Conservation (phyloP, 37 sponge, comb jelly and placozoan species). For the Eunapius fragilis region DNA sequence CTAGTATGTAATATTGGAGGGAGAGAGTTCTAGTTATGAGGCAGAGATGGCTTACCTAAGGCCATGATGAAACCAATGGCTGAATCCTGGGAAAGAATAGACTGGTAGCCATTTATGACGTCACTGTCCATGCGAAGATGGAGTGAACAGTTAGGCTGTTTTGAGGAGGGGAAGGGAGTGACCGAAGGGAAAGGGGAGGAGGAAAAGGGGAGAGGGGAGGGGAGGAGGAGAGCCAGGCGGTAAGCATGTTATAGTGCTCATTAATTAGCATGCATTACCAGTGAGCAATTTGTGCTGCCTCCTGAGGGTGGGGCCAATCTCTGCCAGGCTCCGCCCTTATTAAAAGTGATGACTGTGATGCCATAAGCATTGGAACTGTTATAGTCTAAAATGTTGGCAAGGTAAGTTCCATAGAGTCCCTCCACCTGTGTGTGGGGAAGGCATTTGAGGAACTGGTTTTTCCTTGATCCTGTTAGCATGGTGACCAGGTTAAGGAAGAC, state of each 20-base stretch:
- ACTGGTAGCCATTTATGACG: slow-evolving; percentile 23
- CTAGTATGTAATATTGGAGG: too few species aligned
- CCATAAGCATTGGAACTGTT: slow-evolving; percentile 6
- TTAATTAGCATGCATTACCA: neutral
- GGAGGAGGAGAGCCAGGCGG: too few species aligned
- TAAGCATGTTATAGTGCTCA: too few species aligned
- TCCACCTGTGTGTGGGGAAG: slow-evolving; percentile 40
- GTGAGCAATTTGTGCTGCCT: slow-evolving; percentile 4
- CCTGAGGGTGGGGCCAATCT: slow-evolving; percentile 62
- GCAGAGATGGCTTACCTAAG: slow-evolving; percentile 50
- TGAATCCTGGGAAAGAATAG: slow-evolving; percentile 75
- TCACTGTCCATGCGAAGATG: slow-evolving; percentile 74
- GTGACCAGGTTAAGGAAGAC: too few species aligned
- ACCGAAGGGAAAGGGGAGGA: neutral
- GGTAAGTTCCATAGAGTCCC: slow-evolving; percentile 76
- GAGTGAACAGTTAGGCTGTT: slow-evolving; percentile 76
- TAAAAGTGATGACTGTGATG: slow-evolving; percentile 63
- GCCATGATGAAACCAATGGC: slow-evolving; percentile 84
- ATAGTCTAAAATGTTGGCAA: slow-evolving; percentile 64
- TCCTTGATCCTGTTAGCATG: neutral
- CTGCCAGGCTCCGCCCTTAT: slow-evolving; percentile 86
- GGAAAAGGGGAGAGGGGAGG: neutral
- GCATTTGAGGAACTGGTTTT: neutral
- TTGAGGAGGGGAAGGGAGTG: neutral
- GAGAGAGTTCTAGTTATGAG: too few species aligned